Base-by-base conservation (phyloP, 2,888 invertebrate species). In the Glyphotaelius pellucidus region DNA sequence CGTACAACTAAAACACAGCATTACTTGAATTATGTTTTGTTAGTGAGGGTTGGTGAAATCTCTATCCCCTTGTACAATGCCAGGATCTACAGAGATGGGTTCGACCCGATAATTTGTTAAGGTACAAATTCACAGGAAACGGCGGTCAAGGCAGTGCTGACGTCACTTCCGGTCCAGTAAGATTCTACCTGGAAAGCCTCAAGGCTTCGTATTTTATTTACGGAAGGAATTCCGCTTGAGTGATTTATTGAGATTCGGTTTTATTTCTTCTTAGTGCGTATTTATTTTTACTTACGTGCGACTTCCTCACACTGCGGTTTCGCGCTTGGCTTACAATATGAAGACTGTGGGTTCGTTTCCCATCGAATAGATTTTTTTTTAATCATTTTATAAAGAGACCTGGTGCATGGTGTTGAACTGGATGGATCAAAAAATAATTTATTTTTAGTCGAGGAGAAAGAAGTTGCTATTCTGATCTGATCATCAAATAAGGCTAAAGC, bases 101-200 rank as follows among this genome's bases (percentile, higher is more conserved):
- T 80, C 25, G 84, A 85, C 91, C 87, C 91, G 89, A 92, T 92
- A 92, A 92, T 92, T 92, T 91, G 92, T 92, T 86, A 90, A 91
- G 90, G 92, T 91, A 91, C 90, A 91, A 91, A 91, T 92, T 92
- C 89, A 87, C 91, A 88, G 92, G 92, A 92, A 92, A 90, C 90
- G 90, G 91, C 90, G 92, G 92, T 91, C 91, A 92, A 87, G 91
- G 90, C 90, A 86, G 90, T 89, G 91, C 91, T 92, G 90, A 90
- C 80, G 92, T 91, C 92, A 92, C 91, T 92, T 92, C 92, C 92
- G 92, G 92, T 90, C 90, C 85, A 79, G 87, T 79, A 91, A 91
- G 91, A 92, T 89, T 87, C 86, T 67, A 88, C 91, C 86, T 83
- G 91, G 89, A 92, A 80, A 91, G 81, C 91, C 90, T 89, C 42